Conservation (phyloP, 2,888 invertebrate species). For the Polylopha cassiicola region DNA sequence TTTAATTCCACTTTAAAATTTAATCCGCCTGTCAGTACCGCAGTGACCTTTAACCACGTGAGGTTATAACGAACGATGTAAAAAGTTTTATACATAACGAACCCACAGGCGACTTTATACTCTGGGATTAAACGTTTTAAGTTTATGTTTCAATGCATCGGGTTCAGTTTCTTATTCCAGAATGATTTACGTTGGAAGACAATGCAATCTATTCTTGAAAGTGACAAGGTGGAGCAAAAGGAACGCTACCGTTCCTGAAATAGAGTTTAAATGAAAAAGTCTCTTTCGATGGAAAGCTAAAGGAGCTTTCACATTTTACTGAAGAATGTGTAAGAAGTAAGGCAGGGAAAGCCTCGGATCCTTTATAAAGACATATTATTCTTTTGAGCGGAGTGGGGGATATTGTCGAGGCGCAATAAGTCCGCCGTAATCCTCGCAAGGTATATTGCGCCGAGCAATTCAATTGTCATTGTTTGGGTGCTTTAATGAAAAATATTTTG, state of each 20-base stretch:
- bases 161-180: constrained; percentile 48
- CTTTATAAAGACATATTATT: constrained; percentile 76
- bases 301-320: constrained; percentile 69
- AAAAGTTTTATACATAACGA: constrained; percentile 29
- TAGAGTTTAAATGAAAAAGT: constrained; percentile 34
- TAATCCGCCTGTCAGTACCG: constrained; percentile 53
- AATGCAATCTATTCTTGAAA: constrained; percentile 69
- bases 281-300: constrained; percentile 38
- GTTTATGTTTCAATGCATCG: constrained; percentile 33
- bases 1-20: constrained; percentile 46
- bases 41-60: constrained; percentile 64
- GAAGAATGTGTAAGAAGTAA: constrained; percentile 71
- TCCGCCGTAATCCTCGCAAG: constrained; percentile 66
- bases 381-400: constrained; percentile 65
- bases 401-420: constrained; percentile 63
- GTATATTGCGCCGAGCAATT: constrained; percentile 51
- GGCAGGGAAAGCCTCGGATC: constrained; percentile 68
- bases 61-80: constrained; percentile 28
- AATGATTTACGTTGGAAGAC: constrained; percentile 68
- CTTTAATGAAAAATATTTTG: constrained; percentile 73
- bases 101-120: constrained; percentile 29
- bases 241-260: constrained; percentile 20
- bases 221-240: constrained; percentile 24
- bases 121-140: constrained; percentile 29
- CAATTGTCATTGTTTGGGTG: constrained; percentile 67